Percentiles rank a stretch among this genome's conserved stretches.
Evolutionary conservation across 2,888 invertebrate genomes (phyloP).

Genomic region (Papilio demoleus): DNA sequence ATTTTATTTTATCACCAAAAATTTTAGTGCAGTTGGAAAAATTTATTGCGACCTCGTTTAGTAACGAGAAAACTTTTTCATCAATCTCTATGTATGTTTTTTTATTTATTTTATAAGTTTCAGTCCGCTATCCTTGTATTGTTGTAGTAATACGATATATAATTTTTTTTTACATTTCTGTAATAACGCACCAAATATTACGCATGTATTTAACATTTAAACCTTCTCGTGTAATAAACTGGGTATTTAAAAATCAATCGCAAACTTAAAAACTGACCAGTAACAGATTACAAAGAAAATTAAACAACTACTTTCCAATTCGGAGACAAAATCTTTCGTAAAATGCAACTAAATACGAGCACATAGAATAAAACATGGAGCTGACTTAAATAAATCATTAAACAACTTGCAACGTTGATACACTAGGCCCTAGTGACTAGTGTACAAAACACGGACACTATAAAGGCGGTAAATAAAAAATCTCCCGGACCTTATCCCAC

Average conservation of each 20-base stretch:
- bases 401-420: constrained; percentile 53
- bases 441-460: constrained; percentile 53
- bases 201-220: too few relatives aligned
- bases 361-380: constrained; percentile 60
- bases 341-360: constrained; percentile 10
- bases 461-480: too few relatives aligned
- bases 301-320: not conserved
- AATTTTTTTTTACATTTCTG: too few relatives aligned
- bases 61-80: constrained; percentile 16
- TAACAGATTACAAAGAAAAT: not conserved
- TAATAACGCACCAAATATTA: too few relatives aligned
- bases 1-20: constrained; percentile 16
- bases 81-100: not conserved
- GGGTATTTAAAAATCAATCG: not conserved
- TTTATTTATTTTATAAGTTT: not conserved
- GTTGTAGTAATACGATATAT: too few relatives aligned
- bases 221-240: too few relatives aligned
- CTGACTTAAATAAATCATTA: constrained; percentile 60
- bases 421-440: too few relatives aligned
- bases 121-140: not conserved
- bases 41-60: constrained; percentile 8
- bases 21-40: constrained; percentile 16
- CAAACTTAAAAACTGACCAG: not conserved
- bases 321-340: not conserved
- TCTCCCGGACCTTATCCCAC: too few relatives aligned